A percentile compares a stretch with the other conserved stretches of the same genome.
These are phyloP conservation scores for Amphiprion percula DNA, from an alignment of 2,113 vertebrate genomes.

Conservation along the genomic window DNA sequence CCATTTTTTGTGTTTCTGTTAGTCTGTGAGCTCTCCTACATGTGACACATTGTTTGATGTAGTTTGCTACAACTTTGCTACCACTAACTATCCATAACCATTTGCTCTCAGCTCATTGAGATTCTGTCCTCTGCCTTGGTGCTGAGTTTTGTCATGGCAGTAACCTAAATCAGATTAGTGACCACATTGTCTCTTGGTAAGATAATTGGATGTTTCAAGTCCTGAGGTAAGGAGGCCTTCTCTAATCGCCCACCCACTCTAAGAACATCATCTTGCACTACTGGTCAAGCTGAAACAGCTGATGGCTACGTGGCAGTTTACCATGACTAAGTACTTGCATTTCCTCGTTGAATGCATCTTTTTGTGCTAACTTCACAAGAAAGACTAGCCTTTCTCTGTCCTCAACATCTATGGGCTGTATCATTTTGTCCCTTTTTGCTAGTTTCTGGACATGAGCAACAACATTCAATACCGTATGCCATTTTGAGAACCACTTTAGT, in stretches of 20 bases:
- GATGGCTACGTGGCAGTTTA: neutral
- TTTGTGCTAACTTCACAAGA: neutral
- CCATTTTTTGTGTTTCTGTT: slow-evolving; percentile 13
- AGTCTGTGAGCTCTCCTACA: slow-evolving; percentile 1
- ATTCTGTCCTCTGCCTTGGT: slow-evolving; percentile 15
- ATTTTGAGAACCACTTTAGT: too few relatives aligned
- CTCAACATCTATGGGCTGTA: neutral
- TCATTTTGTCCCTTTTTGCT: neutral
- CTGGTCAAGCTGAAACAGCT: neutral
- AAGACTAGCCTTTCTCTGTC: neutral
- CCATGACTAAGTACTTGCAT: neutral
- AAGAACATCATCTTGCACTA: neutral
- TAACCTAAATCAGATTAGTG: neutral
- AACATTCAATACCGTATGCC: too few relatives aligned
- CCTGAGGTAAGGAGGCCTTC: neutral
- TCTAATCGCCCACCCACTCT: neutral
- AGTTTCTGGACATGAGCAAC: too few relatives aligned
- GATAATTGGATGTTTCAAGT: neutral
- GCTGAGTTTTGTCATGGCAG: neutral
- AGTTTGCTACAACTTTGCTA: neutral
- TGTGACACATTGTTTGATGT: neutral
- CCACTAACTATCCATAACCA: slow-evolving; percentile 8
- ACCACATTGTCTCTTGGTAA: neutral
- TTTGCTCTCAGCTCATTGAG: slow-evolving; percentile 13
- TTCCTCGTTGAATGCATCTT: neutral